Evolutionary conservation across 2,888 invertebrate species (phyloP).

Genomic region (Cephus nigrinus): DNA sequence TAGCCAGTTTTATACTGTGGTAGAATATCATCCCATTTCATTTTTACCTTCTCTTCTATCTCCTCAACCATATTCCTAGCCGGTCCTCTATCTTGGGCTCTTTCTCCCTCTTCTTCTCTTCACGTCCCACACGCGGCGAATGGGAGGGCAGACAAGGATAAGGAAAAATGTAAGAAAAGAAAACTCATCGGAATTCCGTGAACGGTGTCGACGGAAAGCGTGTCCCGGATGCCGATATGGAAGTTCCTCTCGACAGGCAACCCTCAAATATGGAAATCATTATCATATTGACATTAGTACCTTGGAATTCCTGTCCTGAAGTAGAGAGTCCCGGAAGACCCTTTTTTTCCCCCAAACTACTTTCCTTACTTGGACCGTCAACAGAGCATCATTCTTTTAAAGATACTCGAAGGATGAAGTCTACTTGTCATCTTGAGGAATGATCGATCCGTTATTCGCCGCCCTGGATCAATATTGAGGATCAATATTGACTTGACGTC

Average conservation of each 20-base stretch:
- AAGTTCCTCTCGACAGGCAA: constrained; percentile 24
- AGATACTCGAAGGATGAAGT: not conserved
- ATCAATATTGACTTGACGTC: not conserved
- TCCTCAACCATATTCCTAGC: constrained; percentile 4
- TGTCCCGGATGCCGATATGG: constrained; percentile 55
- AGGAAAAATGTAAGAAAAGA: constrained; percentile 31
- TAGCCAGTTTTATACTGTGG: not conserved
- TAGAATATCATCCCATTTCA: constrained; percentile 19
- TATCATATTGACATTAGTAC: constrained; percentile 52
- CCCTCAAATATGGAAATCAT: constrained; percentile 51
- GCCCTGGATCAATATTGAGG: too few species aligned
- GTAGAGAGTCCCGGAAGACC: too few species aligned
- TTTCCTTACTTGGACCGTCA: not conserved
- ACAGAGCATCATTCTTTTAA: not conserved
- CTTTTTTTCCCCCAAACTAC: not conserved
- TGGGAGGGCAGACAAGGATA: constrained; percentile 4
- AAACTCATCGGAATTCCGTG: constrained; percentile 59
- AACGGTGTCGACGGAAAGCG: constrained; percentile 50
- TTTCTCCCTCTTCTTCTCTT: too few species aligned
- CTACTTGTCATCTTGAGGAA: not conserved
- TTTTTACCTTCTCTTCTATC: constrained; percentile 12
- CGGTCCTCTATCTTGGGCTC: constrained; percentile 8
- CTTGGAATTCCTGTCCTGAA: not conserved
- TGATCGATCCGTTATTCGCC: not conserved
- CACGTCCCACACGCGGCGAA: not conserved